Evolutionary conservation across 1,140 invertebrate genomes (phyloP), one percentile per base, ranked within the genome.

Genomic region (Steinernema feltiae): DNA sequence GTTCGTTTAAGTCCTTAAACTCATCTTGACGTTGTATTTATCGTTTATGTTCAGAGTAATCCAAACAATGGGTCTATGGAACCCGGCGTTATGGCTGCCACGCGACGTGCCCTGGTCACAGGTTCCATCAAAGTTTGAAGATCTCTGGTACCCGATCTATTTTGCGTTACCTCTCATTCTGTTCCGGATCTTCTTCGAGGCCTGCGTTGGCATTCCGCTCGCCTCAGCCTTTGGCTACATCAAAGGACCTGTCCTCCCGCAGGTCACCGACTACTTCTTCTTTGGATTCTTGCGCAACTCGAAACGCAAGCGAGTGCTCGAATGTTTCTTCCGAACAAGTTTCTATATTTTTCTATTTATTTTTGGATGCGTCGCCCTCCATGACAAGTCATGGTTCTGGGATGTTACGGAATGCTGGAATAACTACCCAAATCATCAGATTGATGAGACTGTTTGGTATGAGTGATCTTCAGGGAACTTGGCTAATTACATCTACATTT

Each of bases 381-480:
- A 29, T 7, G 75, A 83, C 80, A 82, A 83, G 30, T 48, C 77
- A 17, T 83, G 82, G 82, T 53, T 83, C 18, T 81, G 71, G 31
- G 81, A 83, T 53, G 78, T 83, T 7, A 78, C 78, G 18, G 48
- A 83, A 35, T 80, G 82, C 71, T 83, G 81, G 81, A 83, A 81
- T 48, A 79, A 71, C 0, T 83, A 84, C 53, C 82, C 82, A n/a
- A 72, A 72, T 18, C 82, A 83, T 69, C 32, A 46, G 0, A 73
- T 82, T 48, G 81, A 82, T 1, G 24, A 69, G 7, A 69, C 71
- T 63, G 74, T 82, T 74, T 83, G 79, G 82, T 82, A 63, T 27
- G 73, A 76, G 3, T 46, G n/a, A 30, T 15, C 27, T 7, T 80
- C 1, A 15, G 31, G 24, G 7, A n/a, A 24, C 24, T 30, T 70